These are phyloP conservation scores for Formica aserva DNA, from an alignment of 2,888 invertebrate species.

Conservation along the genomic window DNA sequence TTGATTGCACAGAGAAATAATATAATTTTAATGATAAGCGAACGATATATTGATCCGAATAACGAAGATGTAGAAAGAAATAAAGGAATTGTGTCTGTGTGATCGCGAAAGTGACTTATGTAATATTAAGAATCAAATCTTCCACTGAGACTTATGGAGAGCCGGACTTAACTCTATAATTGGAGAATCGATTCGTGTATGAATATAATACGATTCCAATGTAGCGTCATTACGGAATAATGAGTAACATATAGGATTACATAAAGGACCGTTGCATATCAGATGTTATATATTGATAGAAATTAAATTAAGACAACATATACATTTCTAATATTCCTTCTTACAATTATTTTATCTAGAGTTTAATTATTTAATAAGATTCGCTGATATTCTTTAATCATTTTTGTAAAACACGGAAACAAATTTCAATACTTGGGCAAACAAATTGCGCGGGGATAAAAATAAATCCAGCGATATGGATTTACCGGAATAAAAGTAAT, in stretches of 20 bases:
- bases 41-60: constrained; percentile 14
- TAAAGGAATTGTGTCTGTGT: background rate
- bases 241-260: constrained; percentile 36
- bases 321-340: background rate
- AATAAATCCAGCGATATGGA: background rate
- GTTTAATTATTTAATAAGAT: background rate
- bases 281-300: background rate
- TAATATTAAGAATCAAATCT: constrained; percentile 29
- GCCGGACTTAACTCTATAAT: background rate
- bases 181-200: constrained; percentile 27
- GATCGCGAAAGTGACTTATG: background rate
- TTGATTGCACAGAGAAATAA: background rate
- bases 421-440: background rate
- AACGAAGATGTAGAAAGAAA: background rate
- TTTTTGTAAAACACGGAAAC: background rate
- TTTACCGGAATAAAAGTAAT: constrained; percentile 8
- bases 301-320: constrained; percentile 18
- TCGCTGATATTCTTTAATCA: background rate
- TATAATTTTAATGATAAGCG: constrained; percentile 14
- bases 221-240: constrained; percentile 31
- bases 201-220: constrained; percentile 20
- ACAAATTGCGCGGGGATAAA: background rate
- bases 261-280: background rate
- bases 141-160: background rate
- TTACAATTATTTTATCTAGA: background rate